Evolutionary conservation across 2,797 vertebrate species (phyloP).

Genomic region (Cryptoblepharus egeriae): DNA sequence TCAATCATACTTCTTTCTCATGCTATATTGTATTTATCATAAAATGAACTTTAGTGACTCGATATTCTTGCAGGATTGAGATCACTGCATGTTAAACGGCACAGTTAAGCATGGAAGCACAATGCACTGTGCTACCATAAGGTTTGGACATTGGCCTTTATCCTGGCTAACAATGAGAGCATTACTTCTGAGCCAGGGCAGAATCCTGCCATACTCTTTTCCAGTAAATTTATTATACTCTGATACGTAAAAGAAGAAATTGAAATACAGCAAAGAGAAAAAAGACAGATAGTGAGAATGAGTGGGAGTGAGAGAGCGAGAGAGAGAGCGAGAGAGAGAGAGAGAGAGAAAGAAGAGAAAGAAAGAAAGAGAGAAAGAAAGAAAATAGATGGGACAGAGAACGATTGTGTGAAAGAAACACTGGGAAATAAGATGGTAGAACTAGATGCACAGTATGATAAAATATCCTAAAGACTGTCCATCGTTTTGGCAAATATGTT

Average conservation of each 20-base stretch:
- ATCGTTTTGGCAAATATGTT: constrained; percentile 34
- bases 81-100: constrained; percentile 59
- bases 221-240: constrained; percentile 16
- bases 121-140: not conserved
- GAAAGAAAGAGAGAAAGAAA: not conserved
- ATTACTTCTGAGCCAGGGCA: constrained; percentile 20
- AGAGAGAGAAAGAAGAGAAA: not conserved
- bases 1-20: constrained; percentile 78
- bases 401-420: not conserved
- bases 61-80: constrained; percentile 62
- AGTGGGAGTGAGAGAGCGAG: not conserved
- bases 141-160: constrained; percentile 25
- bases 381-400: not conserved
- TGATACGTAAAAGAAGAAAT: not conserved
- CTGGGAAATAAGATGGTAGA: not conserved
- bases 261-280: too few relatives aligned
- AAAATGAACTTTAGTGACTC: constrained; percentile 78
- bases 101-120: constrained; percentile 14
- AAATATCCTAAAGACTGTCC: constrained; percentile 19
- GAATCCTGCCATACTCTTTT: not conserved
- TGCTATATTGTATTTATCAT: constrained; percentile 79
- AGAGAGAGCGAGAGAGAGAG: too few relatives aligned
- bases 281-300: not conserved
- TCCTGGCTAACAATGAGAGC: not conserved
- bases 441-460: not conserved